Evolutionary conservation across 1,140 invertebrate species (phyloP), one percentile per base, ranked within the genome.

Genomic region (Anastrepha obliqua): DNA sequence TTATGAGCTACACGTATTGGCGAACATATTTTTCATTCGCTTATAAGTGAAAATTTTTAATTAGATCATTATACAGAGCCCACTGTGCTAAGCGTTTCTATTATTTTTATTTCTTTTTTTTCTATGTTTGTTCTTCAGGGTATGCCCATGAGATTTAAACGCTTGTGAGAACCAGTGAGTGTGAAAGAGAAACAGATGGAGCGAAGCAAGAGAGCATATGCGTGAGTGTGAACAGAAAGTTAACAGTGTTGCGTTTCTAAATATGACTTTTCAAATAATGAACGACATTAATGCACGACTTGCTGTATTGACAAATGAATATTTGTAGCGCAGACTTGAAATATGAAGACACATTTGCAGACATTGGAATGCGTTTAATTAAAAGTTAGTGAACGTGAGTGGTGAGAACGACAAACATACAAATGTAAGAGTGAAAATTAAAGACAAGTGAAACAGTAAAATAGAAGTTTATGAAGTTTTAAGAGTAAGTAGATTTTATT

Each of bases 401-500:
- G 47, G 20, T 81, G 74, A 42, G 0, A 55, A 29, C 13, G 3
- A 81, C 74, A 81, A 20, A 9, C 17, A 29, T 29, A 29, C 29
- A 29, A 29, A 29, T 29, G 29, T 29, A 29, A 29, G 29, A 81
- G 47, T 55, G 74, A 55, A 20, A 55, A 20, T 81, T 81, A 81
- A 55, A 81, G 47, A 81, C 74, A 81, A 20, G 17, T 55, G 47
- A 51, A 81, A 55, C 0, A 55, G 20, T 55, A 29, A 55, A 81
- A 29, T 13, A 81, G 4, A 55, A 51, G 17, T 81, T 55, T 55
- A 20, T 81, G 13, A 20, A 81, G 47, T 81, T 29, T 29, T 29
- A 15, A 81, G 44, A 55, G 9, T 55, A 81, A 55, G 74, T 81
- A 74, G 11, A 2, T 47, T 74, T 74, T 74, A 74, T 74, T 74